Evolutionary conservation across 2,888 invertebrate genomes (phyloP), one percentile per base, ranked within the genome.

Genomic region (Heteromyza rotundicornis): DNA sequence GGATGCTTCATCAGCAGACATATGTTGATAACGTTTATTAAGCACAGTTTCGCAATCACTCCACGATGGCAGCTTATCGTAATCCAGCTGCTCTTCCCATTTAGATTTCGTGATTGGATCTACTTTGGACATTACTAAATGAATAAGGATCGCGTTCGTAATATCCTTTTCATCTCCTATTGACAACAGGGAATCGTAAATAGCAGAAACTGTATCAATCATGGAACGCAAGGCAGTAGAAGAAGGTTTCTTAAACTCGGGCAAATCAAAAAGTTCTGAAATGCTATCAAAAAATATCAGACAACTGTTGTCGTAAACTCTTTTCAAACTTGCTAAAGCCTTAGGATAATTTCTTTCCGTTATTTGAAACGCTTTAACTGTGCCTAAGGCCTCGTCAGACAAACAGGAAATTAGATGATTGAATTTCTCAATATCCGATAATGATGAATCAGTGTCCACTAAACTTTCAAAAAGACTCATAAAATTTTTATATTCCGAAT

Each of bases 201-300:
- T 57, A 57, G 49, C 65, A 19, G 63, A 65, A 14, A 68, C 67
- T 16, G 64, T 63, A 36, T 67, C 64, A n/a, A 68, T 65, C 62
- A 65, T 64, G 35, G 52, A 58, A 17, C 64, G 60, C 50, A 66
- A 60, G 19, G 64, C 61, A 50, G 54, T 56, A 19, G 66, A 53
- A 10, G 65, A 68, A 27, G 64, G 60, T 51, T 64, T 66, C 1
- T 40, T 8, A 12, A 66, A 66, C n/a, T 59, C 63, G 24, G 65
- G 62, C 10, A 67, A 49, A 51, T 68, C 60, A 35, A 68, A 68
- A n/a, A n/a, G n/a, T n/a, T n/a, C n/a, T n/a, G 27, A 65, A 24
- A 65, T 58, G 27, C 58, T 67, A 22, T 68, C 61, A 27, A 61
- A 65, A 63, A 65, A 65, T 60, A 69, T 67, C 2, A 64, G 36